Evolutionary conservation across 2,797 vertebrate genomes (phyloP).

Genomic region (Lacerta bilineata): DNA sequence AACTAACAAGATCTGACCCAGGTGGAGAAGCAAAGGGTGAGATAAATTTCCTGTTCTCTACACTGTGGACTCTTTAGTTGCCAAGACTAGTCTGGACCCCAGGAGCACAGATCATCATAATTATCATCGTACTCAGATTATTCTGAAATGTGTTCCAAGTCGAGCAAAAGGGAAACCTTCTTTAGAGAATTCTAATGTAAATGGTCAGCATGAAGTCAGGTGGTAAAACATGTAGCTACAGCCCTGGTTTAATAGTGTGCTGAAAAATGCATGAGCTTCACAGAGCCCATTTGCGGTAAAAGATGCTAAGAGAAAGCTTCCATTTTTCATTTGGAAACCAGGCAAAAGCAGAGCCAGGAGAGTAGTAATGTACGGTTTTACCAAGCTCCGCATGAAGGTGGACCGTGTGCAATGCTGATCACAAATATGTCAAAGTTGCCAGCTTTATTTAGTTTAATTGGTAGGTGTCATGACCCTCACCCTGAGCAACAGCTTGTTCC

Average conservation of each 20-base stretch:
- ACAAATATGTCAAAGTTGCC: background rate
- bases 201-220: background rate
- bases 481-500: too few species aligned
- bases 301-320: background rate
- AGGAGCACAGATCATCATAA: background rate
- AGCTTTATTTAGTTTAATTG: background rate
- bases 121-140: background rate
- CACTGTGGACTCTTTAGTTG: background rate
- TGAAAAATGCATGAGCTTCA: background rate
- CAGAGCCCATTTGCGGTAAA: background rate
- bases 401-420: background rate
- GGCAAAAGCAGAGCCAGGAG: background rate
- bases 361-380: slow-evolving; percentile 27
- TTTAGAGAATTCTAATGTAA: background rate
- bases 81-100: background rate
- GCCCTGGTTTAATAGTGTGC: slow-evolving; percentile 8
- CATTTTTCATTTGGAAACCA: slow-evolving; percentile 30
- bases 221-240: background rate
- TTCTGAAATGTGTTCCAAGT: background rate
- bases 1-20: background rate
- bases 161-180: background rate
- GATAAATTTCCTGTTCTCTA: background rate
- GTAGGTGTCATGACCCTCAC: background rate
- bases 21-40: background rate
- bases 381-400: background rate